Base-by-base conservation (phyloP, 1,140 invertebrate genomes). In the Lycorma delicatula region DNA sequence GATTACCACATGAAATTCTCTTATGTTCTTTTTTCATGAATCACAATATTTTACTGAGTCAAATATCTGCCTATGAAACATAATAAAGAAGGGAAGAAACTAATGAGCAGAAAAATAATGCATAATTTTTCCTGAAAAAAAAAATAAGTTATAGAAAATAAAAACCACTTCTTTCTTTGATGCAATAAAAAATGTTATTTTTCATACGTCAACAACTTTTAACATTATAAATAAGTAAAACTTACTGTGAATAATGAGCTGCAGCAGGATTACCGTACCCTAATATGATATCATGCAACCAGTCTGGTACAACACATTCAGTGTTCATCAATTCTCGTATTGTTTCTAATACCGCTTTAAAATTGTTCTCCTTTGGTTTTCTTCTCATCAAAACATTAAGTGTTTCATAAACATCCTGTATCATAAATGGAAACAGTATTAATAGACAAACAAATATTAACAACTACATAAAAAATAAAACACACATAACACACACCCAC, bases 361-460 rank as follows among this genome's bases (percentile, higher is more conserved):
- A 99, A 74, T 99, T 99, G 70, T 99, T 99, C 72, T 99, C 94
- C 71, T 99, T 99, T 0, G 97, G 96, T 73, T 98, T 98, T 25
- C 97, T 79, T 48, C 97, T 79, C 81, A 99, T 91, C 47, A 99
- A 81, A 26, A 99, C 86, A 71, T 98, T 99, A 70, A 99, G 99
- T n/a, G 86, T 87, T 70, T 94, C 91, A 72, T 98, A 98, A 9
- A 97, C 87, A 74, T 93, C 90, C 78, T 90, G 65, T 44, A 68
- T 64, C 34, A 52, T n/a, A n/a, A 38, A 1, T 38, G 48, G 27
- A 55, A 20, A 23, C 7, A n/a, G 31, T 34, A 34, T 34, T n/a
- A 34, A 9, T 9, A 34, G n/a, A 34, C 31, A 7, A 34, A 27
- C 12, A 12, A 51, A 7, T 38, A 51, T n/a, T 20, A 48, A 49